These are phyloP conservation scores for Tringa solitaria DNA, from an alignment of 2,113 vertebrate genomes.

Conservation along the genomic window DNA sequence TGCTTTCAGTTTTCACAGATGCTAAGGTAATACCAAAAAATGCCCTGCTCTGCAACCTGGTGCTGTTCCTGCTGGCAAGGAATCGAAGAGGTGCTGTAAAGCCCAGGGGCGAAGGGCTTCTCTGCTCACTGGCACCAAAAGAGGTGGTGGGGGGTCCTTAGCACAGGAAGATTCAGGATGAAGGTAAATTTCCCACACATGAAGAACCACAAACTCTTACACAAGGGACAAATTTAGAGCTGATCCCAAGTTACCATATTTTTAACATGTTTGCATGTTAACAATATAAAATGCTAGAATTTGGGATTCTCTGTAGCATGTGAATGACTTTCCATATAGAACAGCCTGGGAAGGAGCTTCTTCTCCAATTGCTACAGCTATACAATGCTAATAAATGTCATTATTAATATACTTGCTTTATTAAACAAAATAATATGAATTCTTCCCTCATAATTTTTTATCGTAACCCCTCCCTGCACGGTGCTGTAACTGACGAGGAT, in stretches of 20 bases:
- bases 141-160: not conserved
- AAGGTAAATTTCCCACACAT: not conserved
- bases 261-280: not conserved
- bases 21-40: not conserved
- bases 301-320: not conserved
- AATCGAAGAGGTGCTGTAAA: too few relatives aligned
- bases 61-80: not conserved
- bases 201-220: not conserved
- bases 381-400: not conserved
- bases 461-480: not conserved
- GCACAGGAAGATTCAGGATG: not conserved
- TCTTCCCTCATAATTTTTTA: not conserved
- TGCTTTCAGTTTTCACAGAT: not conserved
- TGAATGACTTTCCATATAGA: not conserved
- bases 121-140: not conserved
- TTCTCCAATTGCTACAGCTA: not conserved
- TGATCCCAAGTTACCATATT: not conserved
- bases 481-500: not conserved
- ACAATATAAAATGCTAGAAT: not conserved
- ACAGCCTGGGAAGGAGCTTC: not conserved
- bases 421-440: not conserved
- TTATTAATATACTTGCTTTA: not conserved
- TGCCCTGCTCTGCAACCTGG: not conserved
- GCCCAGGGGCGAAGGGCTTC: accelerated
- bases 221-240: not conserved